Base-by-base conservation (phyloP, 1,140 invertebrate species). In the Gerris buenoi region DNA sequence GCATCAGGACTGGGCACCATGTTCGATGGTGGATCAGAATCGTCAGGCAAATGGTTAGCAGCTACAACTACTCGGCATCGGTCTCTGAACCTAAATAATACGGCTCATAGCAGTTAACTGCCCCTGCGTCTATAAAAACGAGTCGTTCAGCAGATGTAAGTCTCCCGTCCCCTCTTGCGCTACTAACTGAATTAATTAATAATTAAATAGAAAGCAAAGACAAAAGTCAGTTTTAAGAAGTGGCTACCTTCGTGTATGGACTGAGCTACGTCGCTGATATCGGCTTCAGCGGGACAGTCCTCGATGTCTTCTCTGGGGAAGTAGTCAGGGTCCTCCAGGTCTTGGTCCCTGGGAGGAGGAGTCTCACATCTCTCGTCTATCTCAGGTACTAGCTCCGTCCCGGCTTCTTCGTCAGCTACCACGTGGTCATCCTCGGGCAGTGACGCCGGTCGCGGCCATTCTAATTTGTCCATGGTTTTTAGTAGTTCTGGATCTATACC, bases 371-470 rank as follows among this genome's bases (percentile, higher is more conserved):
- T 63, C 15, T 67, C 60, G 3, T 29, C 60, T 1, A 18, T 23
- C 27, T 67, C 27, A 22, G 25, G n/a, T 1, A 23, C 59, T 18
- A 67, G 66, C 13, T 62, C 15, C 2, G 46, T 10, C 18, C 59
- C 66, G 22, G 61, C 27, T 15, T 62, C 61, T 28, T 27, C 2
- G 25, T n/a, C n/a, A 46, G 23, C 25, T 22, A 46, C 63, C 25
- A 67, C 27, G 60, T 67, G 60, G 22, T 67, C 66, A 25, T 67
- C 66, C 1, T 27, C 26, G 14, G 66, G 66, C 2, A 46, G 13
- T 15, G 61, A 63, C 10, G 60, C 14, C 22, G 66, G 66, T 27
- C 66, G 22, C 10, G 66, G 66, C 28, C 59, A 67, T 18, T 68
- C 59, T 25, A 57, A 27, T 27, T 62, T 33, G 25, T 64, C 22